Evolutionary conservation across 1,140 invertebrate genomes (phyloP).

Genomic region (Drusus annulatus): DNA sequence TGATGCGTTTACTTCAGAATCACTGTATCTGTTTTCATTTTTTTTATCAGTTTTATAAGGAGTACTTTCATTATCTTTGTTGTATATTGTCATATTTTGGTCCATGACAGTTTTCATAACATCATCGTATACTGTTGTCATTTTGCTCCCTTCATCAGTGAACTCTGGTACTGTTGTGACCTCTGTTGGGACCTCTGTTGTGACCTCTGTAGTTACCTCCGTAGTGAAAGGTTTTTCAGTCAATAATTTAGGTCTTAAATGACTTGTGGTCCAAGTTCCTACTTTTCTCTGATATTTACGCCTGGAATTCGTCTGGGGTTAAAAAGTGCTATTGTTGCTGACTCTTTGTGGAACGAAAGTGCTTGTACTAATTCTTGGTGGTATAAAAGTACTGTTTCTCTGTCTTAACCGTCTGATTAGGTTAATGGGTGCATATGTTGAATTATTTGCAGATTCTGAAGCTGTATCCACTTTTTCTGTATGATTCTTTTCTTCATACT

Average conservation of each 20-base stretch:
- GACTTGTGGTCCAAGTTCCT: slow-evolving; percentile 60
- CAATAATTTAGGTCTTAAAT: slow-evolving; percentile 55
- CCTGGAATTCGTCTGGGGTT: slow-evolving; percentile 18
- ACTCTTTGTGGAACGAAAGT: slow-evolving; percentile 64
- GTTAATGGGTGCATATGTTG: no score
- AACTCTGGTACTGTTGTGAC: not conserved
- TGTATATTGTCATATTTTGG: slow-evolving; percentile 45
- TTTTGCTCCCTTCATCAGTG: slow-evolving; percentile 9
- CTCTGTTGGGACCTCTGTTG: slow-evolving; percentile 21
- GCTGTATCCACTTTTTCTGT: slow-evolving; percentile 23
- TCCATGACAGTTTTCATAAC: slow-evolving; percentile 54
- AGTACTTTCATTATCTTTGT: slow-evolving; percentile 10
- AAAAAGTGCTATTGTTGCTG: slow-evolving; percentile 9
- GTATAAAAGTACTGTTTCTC: slow-evolving; percentile 60
- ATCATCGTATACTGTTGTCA: slow-evolving; percentile 26
- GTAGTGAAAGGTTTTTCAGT: slow-evolving; percentile 39
- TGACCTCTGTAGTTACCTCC: slow-evolving; percentile 10
- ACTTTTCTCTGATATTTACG: slow-evolving; percentile 58
- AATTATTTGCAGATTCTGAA: no score
- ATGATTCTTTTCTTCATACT: slow-evolving; percentile 2
- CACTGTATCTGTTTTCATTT: not conserved
- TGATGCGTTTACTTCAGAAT: slow-evolving; percentile 41
- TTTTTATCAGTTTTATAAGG: not conserved
- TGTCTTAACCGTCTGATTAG: slow-evolving; percentile 1
- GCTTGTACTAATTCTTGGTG: slow-evolving; percentile 63